Percentiles rank a stretch among this genome's conserved stretches.
phyloP scores from a whole-genome alignment of 2,113 vertebrate genomes.

The Heterocephalus glaber region DNA sequence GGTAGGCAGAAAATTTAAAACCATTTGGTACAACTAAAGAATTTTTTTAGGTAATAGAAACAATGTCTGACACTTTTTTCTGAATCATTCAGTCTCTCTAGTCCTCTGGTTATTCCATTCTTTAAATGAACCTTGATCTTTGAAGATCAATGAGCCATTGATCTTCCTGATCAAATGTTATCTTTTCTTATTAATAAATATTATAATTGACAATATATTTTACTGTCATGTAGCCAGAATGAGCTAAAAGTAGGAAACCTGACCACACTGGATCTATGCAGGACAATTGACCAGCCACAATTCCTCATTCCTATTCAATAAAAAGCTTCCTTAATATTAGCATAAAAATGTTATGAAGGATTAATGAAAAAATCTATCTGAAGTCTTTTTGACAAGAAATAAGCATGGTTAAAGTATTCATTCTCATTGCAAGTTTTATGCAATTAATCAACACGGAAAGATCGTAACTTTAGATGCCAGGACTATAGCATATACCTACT shows the following conservation, averaged over 20 bases:
- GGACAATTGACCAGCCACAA: neutral
- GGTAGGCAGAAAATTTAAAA: neutral
- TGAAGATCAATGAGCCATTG: too few relatives aligned
- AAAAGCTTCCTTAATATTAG: neutral
- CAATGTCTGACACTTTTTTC: neutral
- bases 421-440: neutral
- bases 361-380: constrained; percentile 18
- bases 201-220: neutral
- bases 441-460: neutral
- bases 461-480: neutral
- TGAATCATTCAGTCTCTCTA: neutral
- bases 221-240: neutral
- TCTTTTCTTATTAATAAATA: neutral
- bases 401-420: neutral
- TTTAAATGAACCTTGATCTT: too few relatives aligned
- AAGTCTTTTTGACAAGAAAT: neutral
- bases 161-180: neutral
- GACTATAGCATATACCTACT: neutral
- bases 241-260: constrained; percentile 34
- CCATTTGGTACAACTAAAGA: neutral
- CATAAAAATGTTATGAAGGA: neutral
- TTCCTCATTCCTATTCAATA: neutral
- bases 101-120: neutral
- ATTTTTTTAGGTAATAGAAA: neutral
- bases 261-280: neutral